Conservation (phyloP, 1,140 invertebrate genomes). For the Limonius californicus region DNA sequence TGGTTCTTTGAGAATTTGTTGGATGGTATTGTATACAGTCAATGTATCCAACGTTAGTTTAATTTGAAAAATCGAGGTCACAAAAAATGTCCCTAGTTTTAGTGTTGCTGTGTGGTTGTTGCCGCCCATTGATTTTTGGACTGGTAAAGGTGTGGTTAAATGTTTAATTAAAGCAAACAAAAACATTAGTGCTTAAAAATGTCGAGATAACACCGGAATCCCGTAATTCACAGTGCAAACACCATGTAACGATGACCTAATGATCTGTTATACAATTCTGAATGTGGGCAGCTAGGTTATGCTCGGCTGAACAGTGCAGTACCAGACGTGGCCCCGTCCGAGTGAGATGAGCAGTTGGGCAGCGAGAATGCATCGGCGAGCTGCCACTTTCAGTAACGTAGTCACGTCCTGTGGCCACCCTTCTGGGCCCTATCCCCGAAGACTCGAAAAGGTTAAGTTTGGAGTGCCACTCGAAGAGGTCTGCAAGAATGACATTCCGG, state of each 20-base stretch:
- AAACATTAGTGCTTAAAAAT: slow-evolving; percentile 16
- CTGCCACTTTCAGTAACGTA: slow-evolving; percentile 82
- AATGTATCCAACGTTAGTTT: no score
- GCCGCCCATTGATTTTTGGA: slow-evolving; percentile 22
- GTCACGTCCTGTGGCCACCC: slow-evolving; percentile 84
- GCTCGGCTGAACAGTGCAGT: slow-evolving; percentile 27
- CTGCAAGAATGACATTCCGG: slow-evolving; percentile 90
- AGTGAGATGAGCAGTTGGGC: slow-evolving; percentile 82
- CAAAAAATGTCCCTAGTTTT: no score
- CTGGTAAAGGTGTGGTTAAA: slow-evolving; percentile 22
- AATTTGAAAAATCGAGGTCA: no score
- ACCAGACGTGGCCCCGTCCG: slow-evolving; percentile 15
- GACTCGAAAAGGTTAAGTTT: slow-evolving; percentile 91
- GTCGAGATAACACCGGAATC: slow-evolving; percentile 18
- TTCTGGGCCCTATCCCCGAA: slow-evolving; percentile 68
- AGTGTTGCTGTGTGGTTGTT: not conserved
- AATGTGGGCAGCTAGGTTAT: slow-evolving; percentile 26
- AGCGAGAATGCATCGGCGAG: slow-evolving; percentile 81
- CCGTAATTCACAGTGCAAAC: not conserved
- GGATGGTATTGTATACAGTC: not conserved
- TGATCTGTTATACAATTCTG: slow-evolving; percentile 11
- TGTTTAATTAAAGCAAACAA: slow-evolving; percentile 18
- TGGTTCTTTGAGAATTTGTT: not conserved
- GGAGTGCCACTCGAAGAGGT: slow-evolving; percentile 84
- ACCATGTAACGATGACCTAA: slow-evolving; percentile 1